These are phyloP conservation scores for Zaprionus africanus DNA, from an alignment of 1,140 invertebrate species.

Conservation along the genomic window DNA sequence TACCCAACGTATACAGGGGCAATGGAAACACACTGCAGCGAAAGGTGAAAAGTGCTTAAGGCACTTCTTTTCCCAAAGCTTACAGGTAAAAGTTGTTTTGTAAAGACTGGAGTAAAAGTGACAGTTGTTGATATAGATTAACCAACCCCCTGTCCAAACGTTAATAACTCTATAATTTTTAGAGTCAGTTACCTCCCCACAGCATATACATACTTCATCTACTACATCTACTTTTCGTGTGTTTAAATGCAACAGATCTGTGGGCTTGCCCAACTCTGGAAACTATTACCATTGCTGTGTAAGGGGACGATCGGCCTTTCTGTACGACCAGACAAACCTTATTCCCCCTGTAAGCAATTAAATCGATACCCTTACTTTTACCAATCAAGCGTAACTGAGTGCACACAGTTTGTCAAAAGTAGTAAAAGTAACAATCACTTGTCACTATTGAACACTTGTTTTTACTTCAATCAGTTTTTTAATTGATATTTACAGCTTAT, in stretches of 20 bases:
- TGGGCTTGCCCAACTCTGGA: neutral
- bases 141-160: slow-evolving; percentile 1
- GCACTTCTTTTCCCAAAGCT: slow-evolving; percentile 45
- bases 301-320: neutral
- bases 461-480: neutral
- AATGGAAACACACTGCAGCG: slow-evolving; percentile 24
- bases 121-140: slow-evolving; percentile 32
- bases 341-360: neutral
- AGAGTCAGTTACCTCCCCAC: slow-evolving; percentile 2
- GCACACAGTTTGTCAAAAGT: neutral
- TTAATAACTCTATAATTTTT: neutral
- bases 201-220: neutral
- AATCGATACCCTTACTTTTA: neutral
- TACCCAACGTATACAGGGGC: slow-evolving; percentile 15
- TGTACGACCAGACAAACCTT: too few species aligned
- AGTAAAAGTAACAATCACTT: neutral
- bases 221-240: neutral
- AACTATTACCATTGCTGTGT: neutral
- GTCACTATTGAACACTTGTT: neutral
- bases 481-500: neutral
- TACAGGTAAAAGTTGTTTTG: slow-evolving; percentile 51
- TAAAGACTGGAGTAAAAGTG: slow-evolving; percentile 43
- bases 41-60: slow-evolving; percentile 34
- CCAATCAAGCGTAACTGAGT: neutral
- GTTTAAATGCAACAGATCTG: neutral